These are phyloP conservation scores for Drosophila repletoides DNA, from an alignment of 1,140 invertebrate species.

Conservation along the genomic window DNA sequence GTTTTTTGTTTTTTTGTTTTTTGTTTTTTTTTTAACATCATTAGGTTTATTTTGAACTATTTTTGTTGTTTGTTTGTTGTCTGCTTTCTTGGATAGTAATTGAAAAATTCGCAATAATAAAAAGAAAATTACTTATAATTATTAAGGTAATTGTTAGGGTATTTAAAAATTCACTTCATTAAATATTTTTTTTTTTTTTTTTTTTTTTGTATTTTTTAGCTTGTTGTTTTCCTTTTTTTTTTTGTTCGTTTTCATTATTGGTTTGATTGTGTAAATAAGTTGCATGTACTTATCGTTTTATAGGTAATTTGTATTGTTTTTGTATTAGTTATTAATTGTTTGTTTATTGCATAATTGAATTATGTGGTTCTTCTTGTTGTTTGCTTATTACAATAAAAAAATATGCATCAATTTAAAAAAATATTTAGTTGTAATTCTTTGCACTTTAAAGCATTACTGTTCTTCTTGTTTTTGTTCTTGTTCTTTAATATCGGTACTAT, in stretches of 20 bases:
- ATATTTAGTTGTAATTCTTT: constrained; percentile 23
- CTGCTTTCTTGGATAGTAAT: background rate
- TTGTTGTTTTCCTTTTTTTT: background rate
- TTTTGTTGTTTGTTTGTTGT: constrained; percentile 15
- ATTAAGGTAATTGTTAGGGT: constrained; percentile 17
- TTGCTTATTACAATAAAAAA: constrained; percentile 38
- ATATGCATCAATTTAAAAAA: constrained; percentile 41
- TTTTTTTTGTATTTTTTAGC: constrained; percentile 17
- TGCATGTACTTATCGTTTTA: constrained; percentile 12
- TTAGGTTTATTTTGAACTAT: constrained; percentile 37
- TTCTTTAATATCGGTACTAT: constrained; percentile 64
- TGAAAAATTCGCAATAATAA: constrained; percentile 1
- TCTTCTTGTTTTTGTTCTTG: constrained; percentile 42
- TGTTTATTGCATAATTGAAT: constrained; percentile 28
- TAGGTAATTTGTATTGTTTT: constrained; percentile 25
- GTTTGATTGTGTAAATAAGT: constrained; percentile 57
- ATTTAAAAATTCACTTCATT: constrained; percentile 12
- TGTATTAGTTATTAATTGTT: constrained; percentile 22
- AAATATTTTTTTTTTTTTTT: constrained; percentile 3
- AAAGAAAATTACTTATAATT: constrained; percentile 6
- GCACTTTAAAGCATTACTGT: constrained; percentile 27
- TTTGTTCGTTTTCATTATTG: background rate
- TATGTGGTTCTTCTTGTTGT: constrained; percentile 29
- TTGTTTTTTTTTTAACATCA: constrained; percentile 7
- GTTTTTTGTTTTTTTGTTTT: too few relatives aligned